phyloP scores from a whole-genome alignment of 2,888 invertebrate genomes.

The Drosophila engyochracea region DNA sequence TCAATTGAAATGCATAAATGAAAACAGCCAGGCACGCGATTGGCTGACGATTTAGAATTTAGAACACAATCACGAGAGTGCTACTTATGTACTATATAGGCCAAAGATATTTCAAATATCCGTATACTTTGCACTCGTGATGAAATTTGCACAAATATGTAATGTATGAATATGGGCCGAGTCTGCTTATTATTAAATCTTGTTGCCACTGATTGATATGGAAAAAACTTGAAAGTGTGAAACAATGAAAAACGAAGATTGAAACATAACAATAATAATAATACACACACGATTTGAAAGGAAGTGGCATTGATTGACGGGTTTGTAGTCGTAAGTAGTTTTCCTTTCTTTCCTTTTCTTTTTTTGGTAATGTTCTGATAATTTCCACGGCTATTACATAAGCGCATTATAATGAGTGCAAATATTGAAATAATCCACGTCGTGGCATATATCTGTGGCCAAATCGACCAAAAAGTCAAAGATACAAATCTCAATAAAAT shows the following conservation, averaged over 20 bases:
- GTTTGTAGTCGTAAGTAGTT: conserved; percentile 21
- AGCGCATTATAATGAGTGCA: conserved; percentile 63
- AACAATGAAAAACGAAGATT: conserved; percentile 44
- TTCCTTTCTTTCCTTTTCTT: background rate
- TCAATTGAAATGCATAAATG: conserved; percentile 40
- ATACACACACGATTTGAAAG: conserved; percentile 39
- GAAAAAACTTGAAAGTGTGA: conserved; percentile 65
- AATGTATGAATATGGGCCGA: conserved; percentile 25
- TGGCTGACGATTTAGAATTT: conserved; percentile 47
- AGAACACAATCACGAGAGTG: conserved; percentile 39
- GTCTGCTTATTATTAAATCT: conserved; percentile 72
- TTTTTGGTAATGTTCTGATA: conserved; percentile 59
- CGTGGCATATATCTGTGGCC: conserved; percentile 66
- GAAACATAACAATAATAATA: conserved; percentile 33
- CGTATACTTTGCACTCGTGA: conserved; percentile 74
- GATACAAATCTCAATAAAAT: conserved; percentile 76
- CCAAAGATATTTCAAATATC: conserved; percentile 12
- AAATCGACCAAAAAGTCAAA: conserved; percentile 69
- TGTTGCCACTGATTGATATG: conserved; percentile 64
- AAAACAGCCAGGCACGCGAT: conserved; percentile 42
- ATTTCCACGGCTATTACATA: conserved; percentile 72
- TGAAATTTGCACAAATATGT: conserved; percentile 54
- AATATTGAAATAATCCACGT: conserved; percentile 50
- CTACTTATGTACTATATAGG: conserved; percentile 10
- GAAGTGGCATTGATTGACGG: conserved; percentile 75